Base-by-base conservation (phyloP, 2,113 vertebrate genomes). In the Pipra filicauda region DNA sequence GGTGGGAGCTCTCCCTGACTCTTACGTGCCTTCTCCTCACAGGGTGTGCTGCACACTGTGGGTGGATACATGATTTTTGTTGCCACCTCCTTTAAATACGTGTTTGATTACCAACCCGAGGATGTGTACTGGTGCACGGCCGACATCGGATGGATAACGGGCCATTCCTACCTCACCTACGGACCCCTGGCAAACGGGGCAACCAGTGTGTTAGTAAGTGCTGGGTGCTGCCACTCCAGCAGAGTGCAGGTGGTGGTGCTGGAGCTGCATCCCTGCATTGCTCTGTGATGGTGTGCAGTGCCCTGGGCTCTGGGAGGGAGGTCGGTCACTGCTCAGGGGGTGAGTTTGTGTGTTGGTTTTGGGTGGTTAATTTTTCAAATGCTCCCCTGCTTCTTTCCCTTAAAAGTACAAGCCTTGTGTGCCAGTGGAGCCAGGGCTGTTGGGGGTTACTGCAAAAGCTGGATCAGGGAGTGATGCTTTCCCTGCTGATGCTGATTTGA, bases 41-140 rank as follows among this genome's bases (percentile, higher is more conserved):
- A 99, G 99, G 99, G 99, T 15, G 99, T 99, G 28, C 98, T 99
- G 39, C 99, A 99, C 95, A 99, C 99, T 0, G 61, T 99, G 92
- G 98, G 99, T 35, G 99, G 99, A 61, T 99, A 99, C 97, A 99
- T 99, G 99, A 98, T 99, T 54, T 99, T 98, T 96, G 98, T 98
- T 6, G 99, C 99, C 62, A 95, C 98, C 90, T 99, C 99, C 14
- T 99, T 99, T 97, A 99, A 99, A 55, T 98, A 99, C 11, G 99
- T 99, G 89, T 99, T 99, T 64, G 99, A 99, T 98, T 97, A 99
- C 97, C 99, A 99, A 46, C 93, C 98, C 0, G 98, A 98, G 21
- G 99, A 99, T 41, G 94, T 99, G 52, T 99, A 99, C 97, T 99
- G 99, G 99, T 99, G 99, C 98, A 99, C 99, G 3, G 99, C 99